Percentiles rank a stretch among this genome's conserved stretches.
Conservation (phyloP, 2,888 invertebrate genomes). For the Yponomeuta plumbellus region DNA sequence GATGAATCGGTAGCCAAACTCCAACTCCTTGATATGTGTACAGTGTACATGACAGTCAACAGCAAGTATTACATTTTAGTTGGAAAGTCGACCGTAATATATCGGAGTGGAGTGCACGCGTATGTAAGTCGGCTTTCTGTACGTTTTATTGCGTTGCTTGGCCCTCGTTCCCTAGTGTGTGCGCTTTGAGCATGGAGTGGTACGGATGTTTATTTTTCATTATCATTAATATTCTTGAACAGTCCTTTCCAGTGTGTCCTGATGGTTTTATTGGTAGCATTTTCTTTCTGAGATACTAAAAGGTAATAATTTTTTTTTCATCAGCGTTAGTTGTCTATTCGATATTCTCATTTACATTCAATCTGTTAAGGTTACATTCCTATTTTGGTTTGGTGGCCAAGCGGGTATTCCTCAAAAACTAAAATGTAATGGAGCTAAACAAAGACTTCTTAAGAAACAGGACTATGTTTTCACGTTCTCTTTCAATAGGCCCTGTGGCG, state of each 20-base stretch:
- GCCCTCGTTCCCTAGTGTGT: slow-evolving; percentile 20
- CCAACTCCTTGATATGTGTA: too few species aligned
- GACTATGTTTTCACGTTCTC: slow-evolving; percentile 16
- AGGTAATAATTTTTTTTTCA: background rate
- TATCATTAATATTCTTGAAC: slow-evolving; percentile 25
- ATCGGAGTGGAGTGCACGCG: too few species aligned
- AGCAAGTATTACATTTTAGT: too few species aligned
- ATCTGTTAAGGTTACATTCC: too few species aligned
- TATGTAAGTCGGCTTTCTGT: too few species aligned
- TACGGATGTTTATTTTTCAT: slow-evolving; percentile 25
- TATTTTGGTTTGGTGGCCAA: too few species aligned
- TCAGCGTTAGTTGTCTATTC: too few species aligned
- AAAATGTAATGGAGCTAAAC: background rate
- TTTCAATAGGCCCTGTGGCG: slow-evolving; percentile 48
- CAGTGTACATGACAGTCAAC: too few species aligned
- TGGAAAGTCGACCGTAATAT: too few species aligned
- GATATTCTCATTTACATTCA: too few species aligned
- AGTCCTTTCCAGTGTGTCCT: background rate
- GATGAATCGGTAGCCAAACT: too few species aligned
- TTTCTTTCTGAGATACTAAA: background rate
- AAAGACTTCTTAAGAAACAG: background rate
- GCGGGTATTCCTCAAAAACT: too few species aligned
- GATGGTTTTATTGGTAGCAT: background rate
- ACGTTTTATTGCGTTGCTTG: background rate
- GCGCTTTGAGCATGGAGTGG: slow-evolving; percentile 12